Conservation (phyloP, 2,113 vertebrate genomes). For the Myanophis thanlyinensis region DNA sequence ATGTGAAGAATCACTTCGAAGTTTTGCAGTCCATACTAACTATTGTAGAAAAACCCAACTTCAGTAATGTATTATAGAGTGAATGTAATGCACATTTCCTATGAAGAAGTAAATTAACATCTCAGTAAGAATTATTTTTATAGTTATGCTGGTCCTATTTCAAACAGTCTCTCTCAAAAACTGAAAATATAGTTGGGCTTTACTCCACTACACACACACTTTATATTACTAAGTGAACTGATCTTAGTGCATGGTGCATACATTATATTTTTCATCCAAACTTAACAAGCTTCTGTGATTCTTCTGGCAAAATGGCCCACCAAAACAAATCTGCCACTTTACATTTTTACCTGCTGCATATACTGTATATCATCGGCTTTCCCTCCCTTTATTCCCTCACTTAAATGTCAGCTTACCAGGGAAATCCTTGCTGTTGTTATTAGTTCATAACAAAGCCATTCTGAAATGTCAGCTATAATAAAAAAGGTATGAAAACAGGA, state of each 20-base stretch:
- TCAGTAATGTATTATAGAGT: background rate
- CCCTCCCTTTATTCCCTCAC: background rate
- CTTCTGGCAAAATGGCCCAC: background rate
- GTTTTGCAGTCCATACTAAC: background rate
- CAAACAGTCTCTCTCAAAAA: background rate
- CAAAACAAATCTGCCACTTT: background rate
- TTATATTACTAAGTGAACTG: background rate
- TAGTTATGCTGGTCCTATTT: background rate
- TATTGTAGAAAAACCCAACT: background rate
- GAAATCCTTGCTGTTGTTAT: background rate
- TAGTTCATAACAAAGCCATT: background rate
- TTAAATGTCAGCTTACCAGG: background rate
- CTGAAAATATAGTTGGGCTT: background rate
- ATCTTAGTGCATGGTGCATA: background rate
- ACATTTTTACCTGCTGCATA: background rate
- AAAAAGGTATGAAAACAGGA: background rate
- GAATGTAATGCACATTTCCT: background rate
- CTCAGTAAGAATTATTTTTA: background rate
- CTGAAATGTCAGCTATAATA: background rate
- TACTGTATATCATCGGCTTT: background rate
- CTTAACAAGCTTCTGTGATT: conserved; percentile 14
- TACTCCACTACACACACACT: background rate
- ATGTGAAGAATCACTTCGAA: background rate
- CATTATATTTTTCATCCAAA: background rate
- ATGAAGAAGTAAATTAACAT: background rate